Conservation (phyloP, 1,140 invertebrate genomes). For the Cyclina sinensis region DNA sequence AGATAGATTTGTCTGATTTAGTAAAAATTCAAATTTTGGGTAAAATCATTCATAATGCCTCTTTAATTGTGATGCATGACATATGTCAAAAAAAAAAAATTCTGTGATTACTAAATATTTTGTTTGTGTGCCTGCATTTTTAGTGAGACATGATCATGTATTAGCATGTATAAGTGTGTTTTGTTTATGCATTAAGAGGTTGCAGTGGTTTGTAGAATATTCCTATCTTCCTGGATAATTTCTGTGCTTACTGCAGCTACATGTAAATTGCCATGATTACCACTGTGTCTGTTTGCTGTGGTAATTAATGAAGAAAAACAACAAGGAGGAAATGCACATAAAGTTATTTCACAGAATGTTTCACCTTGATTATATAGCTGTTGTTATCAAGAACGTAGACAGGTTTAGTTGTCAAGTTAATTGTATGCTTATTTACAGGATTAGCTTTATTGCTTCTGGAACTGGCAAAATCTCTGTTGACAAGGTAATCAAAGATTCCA, state of each 20-base stretch:
- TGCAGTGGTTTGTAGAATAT: no score
- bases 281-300: neutral
- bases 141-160: no score
- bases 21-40: no score
- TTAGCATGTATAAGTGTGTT: no score
- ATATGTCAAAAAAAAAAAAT: no score
- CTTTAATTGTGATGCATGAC: no score
- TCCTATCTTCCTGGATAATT: neutral
- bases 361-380: neutral
- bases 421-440: slow-evolving; percentile 1
- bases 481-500: neutral
- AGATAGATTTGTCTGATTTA: no score
- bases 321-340: neutral
- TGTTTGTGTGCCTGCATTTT: no score
- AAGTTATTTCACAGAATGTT: neutral
- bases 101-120: no score
- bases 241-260: neutral
- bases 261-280: neutral
- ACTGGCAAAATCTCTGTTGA: neutral
- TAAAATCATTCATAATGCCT: no score
- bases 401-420: neutral
- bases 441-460: neutral
- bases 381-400: neutral
- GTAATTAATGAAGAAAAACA: neutral
- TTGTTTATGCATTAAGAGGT: no score